Conservation (phyloP, 2,113 vertebrate species). For the Lipophrys pholis region DNA sequence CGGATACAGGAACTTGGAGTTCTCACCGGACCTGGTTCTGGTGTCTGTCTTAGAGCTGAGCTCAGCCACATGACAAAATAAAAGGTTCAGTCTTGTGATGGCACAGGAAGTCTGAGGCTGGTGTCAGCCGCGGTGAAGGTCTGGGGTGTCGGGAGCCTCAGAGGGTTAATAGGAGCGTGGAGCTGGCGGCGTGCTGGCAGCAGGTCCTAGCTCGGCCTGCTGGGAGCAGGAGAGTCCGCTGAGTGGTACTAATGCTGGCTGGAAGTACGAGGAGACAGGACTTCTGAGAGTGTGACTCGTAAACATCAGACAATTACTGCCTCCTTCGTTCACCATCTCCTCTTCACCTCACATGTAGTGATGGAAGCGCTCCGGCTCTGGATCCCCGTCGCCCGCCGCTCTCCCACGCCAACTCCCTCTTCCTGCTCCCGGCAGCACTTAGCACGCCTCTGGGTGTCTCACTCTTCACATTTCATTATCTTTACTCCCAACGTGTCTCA, state of each 20-base stretch:
- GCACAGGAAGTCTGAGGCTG: no score
- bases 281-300: conserved; percentile 23
- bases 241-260: conserved; percentile 58
- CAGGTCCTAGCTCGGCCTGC: no score
- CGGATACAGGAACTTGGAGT: no score
- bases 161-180: no score
- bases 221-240: no score
- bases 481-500: conserved; percentile 31
- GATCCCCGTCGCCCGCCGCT: conserved; percentile 24
- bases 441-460: conserved; percentile 46
- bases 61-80: no score
- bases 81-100: no score
- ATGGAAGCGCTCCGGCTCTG: conserved; percentile 15
- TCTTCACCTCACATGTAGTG: conserved; percentile 18
- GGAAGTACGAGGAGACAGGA: conserved; percentile 29
- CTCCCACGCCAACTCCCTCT: conserved; percentile 42
- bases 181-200: no score
- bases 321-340: conserved; percentile 45
- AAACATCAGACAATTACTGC: conserved; percentile 44
- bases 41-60: no score
- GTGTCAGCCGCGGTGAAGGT: no score
- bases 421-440: conserved; percentile 61
- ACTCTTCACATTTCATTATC: conserved; percentile 61
- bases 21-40: no score
- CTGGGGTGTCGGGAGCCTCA: no score